Conservation (phyloP, 2,113 vertebrate genomes). For the Lanius collurio region DNA sequence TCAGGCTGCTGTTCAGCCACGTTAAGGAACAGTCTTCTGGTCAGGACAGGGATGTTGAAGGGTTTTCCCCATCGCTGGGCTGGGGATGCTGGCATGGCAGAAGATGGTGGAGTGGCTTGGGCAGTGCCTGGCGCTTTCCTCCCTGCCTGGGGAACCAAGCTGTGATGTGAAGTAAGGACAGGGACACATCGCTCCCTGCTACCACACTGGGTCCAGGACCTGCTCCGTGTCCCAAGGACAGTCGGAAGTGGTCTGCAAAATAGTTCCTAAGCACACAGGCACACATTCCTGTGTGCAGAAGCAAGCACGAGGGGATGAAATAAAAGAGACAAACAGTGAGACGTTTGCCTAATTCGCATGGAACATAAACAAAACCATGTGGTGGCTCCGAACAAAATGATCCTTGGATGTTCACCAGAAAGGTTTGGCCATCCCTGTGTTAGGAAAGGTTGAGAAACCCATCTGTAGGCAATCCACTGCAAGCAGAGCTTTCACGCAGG, state of each 20-base stretch:
- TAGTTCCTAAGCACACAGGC: background rate
- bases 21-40: background rate
- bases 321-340: conserved; percentile 24
- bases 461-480: background rate
- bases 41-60: fast-evolving
- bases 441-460: conserved; percentile 32
- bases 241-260: conserved; percentile 2
- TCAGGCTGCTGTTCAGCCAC: background rate
- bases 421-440: background rate
- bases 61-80: background rate
- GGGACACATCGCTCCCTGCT: fast-evolving
- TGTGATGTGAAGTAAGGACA: background rate
- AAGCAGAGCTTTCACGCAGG: background rate
- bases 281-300: conserved; percentile 8
- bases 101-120: background rate
- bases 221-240: background rate
- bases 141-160: fast-evolving
- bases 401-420: conserved; percentile 29
- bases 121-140: fast-evolving
- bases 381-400: background rate
- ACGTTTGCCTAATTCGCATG: background rate
- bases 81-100: background rate
- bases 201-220: background rate
- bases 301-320: background rate
- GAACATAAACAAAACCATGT: conserved; percentile 60